A percentile compares a stretch with the other conserved stretches of the same genome.
phyloP scores from a whole-genome alignment of 2,113 vertebrate species.

The Ovis canadensis region DNA sequence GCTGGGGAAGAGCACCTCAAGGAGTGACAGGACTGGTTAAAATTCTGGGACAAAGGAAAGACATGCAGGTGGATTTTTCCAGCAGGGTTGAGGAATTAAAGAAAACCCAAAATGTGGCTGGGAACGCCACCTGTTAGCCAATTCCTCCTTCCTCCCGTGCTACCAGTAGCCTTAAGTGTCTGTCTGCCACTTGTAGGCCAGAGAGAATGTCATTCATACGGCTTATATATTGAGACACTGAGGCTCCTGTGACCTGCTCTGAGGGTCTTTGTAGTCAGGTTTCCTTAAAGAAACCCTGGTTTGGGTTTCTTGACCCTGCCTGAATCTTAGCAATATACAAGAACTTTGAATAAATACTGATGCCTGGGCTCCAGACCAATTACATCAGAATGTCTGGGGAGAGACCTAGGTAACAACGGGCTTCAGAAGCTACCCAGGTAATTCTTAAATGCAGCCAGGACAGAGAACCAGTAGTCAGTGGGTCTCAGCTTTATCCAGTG shows the following conservation, averaged over 20 bases:
- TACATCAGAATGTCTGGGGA: neutral
- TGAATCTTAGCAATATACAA: neutral
- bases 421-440: neutral
- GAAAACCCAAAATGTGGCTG: neutral
- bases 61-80: neutral
- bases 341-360: neutral
- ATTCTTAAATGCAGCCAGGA: neutral
- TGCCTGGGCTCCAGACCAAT: neutral
- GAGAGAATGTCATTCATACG: neutral
- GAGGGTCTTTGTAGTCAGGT: neutral
- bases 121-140: neutral
- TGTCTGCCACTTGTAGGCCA: neutral
- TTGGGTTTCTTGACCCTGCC: neutral
- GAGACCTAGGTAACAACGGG: neutral
- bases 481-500: neutral
- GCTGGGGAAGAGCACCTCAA: neutral
- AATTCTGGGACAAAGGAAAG: neutral
- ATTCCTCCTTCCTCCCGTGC: too few species aligned
- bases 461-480: neutral
- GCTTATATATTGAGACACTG: neutral
- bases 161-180: too few species aligned
- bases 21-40: neutral
- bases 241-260: neutral
- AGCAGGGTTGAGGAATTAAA: neutral
- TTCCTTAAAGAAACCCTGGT: neutral